A percentile compares a stretch with the other conserved stretches of the same genome.
Evolutionary conservation across 2,113 vertebrate genomes (phyloP).

Genomic region (Toxotes jaculatrix): DNA sequence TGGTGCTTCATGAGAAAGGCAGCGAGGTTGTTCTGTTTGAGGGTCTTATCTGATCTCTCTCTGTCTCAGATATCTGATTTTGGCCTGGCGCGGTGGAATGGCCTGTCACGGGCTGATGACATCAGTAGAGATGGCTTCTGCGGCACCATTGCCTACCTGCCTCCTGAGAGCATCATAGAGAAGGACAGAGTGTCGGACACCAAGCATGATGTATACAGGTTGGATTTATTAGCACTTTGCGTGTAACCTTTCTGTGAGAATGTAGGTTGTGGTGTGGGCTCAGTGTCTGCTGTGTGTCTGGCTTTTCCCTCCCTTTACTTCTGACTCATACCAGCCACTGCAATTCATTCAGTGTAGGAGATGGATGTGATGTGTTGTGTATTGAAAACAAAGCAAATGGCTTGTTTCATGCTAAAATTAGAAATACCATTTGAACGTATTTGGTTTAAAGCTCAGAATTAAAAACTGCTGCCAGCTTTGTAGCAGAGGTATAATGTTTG

Average conservation of each 20-base stretch:
- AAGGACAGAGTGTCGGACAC: constrained; percentile 95
- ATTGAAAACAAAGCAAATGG: not conserved
- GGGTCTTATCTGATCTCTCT: constrained; percentile 53
- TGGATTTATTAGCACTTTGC: constrained; percentile 33
- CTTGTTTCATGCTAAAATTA: not conserved
- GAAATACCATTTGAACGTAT: not conserved
- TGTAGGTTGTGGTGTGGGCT: not conserved
- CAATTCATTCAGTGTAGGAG: not conserved
- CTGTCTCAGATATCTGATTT: constrained; percentile 94
- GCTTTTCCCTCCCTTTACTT: not conserved
- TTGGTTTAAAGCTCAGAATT: not conserved
- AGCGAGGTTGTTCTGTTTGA: not conserved
- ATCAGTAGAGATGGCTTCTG: constrained; percentile 97
- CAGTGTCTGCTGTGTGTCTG: not conserved
- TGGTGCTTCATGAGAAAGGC: constrained; percentile 26
- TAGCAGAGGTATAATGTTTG: not conserved
- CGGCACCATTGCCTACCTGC: constrained; percentile 96
- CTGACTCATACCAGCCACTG: constrained; percentile 22
- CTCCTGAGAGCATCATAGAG: constrained; percentile 95
- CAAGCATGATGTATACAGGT: constrained; percentile 99
- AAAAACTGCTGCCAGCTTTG: not conserved
- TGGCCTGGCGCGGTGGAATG: constrained; percentile 96
- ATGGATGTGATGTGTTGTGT: not conserved
- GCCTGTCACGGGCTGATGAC: constrained; percentile 92
- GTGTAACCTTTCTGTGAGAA: not conserved